Evolutionary conservation across 2,113 vertebrate species (phyloP).

Genomic region (Sturnus vulgaris): DNA sequence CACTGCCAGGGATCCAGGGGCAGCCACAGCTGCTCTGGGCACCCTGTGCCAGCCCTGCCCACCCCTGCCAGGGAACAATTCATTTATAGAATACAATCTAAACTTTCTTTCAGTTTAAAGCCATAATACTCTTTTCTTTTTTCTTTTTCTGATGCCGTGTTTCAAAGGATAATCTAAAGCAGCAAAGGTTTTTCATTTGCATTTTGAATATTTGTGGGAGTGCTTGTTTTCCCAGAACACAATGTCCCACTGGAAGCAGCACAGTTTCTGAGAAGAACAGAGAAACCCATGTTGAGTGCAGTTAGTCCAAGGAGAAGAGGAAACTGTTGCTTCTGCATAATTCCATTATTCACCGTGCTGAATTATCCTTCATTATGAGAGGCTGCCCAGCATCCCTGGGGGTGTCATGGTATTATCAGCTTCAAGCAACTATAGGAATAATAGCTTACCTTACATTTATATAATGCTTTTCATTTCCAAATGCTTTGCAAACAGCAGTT

Average conservation of each 20-base stretch:
- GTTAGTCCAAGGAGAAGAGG: not conserved
- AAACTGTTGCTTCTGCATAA: not conserved
- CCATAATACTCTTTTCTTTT: fast-evolving
- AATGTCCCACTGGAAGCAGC: not conserved
- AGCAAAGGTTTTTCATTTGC: not conserved
- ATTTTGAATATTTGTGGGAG: not conserved
- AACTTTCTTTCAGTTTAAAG: not conserved
- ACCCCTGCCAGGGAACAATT: fast-evolving
- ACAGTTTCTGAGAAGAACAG: not conserved
- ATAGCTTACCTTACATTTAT: not conserved
- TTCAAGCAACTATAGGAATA: not conserved
- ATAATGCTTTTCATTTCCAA: not conserved
- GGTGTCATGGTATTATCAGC: not conserved
- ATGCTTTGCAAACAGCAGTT: not conserved
- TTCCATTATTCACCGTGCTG: not conserved
- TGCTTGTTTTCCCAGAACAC: not conserved
- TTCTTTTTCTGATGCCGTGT: fast-evolving
- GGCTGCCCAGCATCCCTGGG: not conserved
- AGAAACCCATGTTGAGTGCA: not conserved
- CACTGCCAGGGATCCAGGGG: not conserved
- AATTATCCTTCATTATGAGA: not conserved
- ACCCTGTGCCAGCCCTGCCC: not conserved
- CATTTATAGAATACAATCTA: not conserved
- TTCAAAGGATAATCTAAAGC: not conserved
- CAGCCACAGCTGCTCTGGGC: not conserved